Conservation (phyloP, 2,797 vertebrate species). For the Enteromius afrohamiltoni region DNA sequence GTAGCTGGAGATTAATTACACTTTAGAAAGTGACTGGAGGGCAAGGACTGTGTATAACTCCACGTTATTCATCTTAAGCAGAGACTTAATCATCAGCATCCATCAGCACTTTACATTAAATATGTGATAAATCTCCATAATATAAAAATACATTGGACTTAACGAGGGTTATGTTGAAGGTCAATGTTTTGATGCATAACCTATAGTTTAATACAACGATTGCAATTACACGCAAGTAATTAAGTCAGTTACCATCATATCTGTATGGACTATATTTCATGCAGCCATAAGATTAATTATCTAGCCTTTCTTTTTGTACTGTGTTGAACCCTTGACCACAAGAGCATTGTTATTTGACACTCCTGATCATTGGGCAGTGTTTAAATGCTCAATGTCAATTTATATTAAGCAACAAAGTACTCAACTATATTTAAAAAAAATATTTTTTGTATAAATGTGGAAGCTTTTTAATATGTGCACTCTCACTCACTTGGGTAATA, state of each 20-base stretch:
- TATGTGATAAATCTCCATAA: slow-evolving; percentile 32
- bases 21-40: slow-evolving; percentile 75
- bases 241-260: background rate
- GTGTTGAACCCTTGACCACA: background rate
- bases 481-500: background rate
- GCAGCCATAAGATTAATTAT: background rate
- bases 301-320: background rate
- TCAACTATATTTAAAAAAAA: too few relatives aligned
- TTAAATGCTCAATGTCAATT: background rate
- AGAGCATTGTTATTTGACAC: slow-evolving; percentile 5
- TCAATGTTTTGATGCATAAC: background rate
- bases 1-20: slow-evolving; percentile 73
- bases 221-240: background rate
- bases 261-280: background rate
- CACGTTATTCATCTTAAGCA: slow-evolving; percentile 77
- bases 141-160: slow-evolving; percentile 17
- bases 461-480: background rate
- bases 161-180: slow-evolving; percentile 18
- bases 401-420: background rate
- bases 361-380: background rate
- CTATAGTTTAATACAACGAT: background rate
- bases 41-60: slow-evolving; percentile 64
- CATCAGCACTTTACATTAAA: slow-evolving; percentile 45
- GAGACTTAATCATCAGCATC: slow-evolving; percentile 71
- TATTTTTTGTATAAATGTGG: too few relatives aligned